Evolutionary conservation across 53 echinoderm and acorn worm species (phyloP).

Genomic region (Echinarachnius parma): DNA sequence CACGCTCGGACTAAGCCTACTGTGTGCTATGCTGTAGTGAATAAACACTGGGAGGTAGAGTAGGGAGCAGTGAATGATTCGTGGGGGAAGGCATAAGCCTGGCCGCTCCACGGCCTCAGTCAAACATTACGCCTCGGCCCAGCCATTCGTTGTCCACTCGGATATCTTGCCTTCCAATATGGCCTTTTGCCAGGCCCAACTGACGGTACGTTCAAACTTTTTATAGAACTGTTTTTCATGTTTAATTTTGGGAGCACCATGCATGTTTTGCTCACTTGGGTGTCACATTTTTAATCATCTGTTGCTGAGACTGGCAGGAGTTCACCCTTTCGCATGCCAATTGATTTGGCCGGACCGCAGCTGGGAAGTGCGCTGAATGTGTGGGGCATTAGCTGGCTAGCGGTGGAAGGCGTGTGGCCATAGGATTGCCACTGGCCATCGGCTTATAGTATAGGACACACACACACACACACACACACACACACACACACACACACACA

Average conservation of each 20-base stretch:
- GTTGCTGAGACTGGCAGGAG: too few relatives aligned
- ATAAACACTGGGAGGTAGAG: not conserved
- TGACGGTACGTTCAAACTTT: conserved; percentile 34
- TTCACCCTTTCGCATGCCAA: too few relatives aligned
- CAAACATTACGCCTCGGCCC: not conserved
- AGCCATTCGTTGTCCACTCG: not conserved
- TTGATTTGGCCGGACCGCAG: too few relatives aligned
- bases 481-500: conserved; percentile 13
- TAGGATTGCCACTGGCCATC: not conserved
- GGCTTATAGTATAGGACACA: not conserved
- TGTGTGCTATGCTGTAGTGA: not conserved
- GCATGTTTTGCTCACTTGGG: too few relatives aligned
- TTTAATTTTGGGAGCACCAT: too few relatives aligned
- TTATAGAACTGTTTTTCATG: too few relatives aligned
- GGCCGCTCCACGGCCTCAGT: too few relatives aligned
- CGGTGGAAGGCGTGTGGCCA: conserved; percentile 3
- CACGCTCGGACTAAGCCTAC: not conserved
- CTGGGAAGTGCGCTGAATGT: too few relatives aligned
- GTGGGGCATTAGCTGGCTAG: conserved; percentile 7
- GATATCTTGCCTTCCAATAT: too few relatives aligned
- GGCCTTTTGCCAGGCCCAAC: conserved; percentile 25
- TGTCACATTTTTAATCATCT: too few relatives aligned
- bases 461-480: conserved; percentile 5
- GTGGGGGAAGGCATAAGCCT: not conserved
- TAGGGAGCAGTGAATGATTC: not conserved